Evolutionary conservation across 1,140 invertebrate species (phyloP).

Genomic region (Calliphora vicina): DNA sequence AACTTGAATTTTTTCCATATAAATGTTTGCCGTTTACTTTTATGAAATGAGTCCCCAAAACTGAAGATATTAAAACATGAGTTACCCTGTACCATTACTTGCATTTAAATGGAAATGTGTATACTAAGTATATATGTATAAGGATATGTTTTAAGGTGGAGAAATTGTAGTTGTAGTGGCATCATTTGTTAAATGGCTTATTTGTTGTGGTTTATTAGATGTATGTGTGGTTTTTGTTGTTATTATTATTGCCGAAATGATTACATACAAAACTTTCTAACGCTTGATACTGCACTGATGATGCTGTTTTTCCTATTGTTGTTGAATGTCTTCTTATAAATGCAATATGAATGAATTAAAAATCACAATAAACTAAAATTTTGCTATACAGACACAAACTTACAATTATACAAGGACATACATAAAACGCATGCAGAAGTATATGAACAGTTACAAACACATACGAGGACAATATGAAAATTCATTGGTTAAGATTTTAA

Average conservation of each 20-base stretch:
- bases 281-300: neutral
- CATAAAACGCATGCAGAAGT: too few species aligned
- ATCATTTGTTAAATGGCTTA: constrained; percentile 32
- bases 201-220: constrained; percentile 31
- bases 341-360: constrained; percentile 15
- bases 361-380: neutral
- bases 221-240: neutral
- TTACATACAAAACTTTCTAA: neutral
- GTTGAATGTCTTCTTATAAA: neutral
- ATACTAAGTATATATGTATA: too few species aligned
- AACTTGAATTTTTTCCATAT: too few species aligned
- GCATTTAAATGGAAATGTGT: too few species aligned
- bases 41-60: too few species aligned
- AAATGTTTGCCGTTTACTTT: too few species aligned
- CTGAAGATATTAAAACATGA: too few species aligned
- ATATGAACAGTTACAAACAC: too few species aligned
- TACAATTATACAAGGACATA: neutral
- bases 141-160: neutral
- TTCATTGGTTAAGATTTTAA: too few species aligned
- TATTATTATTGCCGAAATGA: neutral
- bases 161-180: neutral
- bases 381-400: neutral
- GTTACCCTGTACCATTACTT: too few species aligned
- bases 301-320: neutral
- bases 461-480: too few species aligned